These are phyloP conservation scores for Pegoplata infirma DNA, from an alignment of 2,888 invertebrate genomes.

Conservation along the genomic window DNA sequence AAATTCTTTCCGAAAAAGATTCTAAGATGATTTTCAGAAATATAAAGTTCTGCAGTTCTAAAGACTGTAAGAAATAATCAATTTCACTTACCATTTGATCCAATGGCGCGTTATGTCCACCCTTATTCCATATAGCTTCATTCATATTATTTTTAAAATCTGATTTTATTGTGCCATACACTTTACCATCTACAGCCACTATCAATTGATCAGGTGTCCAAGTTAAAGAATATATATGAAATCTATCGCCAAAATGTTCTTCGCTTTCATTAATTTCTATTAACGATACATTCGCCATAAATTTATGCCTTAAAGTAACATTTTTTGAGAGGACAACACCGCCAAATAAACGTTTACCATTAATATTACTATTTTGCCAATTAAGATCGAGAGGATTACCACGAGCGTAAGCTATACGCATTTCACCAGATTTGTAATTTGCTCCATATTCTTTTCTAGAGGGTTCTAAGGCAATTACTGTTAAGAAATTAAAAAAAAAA, in stretches of 20 bases:
- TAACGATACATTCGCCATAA: constrained; percentile 63
- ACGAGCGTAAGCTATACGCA: constrained; percentile 85
- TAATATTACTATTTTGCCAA: constrained; percentile 69
- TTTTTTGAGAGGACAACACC: constrained; percentile 71
- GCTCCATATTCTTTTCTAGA: constrained; percentile 82
- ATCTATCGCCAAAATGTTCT: constrained; percentile 80
- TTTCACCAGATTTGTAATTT: constrained; percentile 83
- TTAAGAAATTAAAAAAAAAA: no score
- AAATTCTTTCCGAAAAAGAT: no score
- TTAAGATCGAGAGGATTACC: constrained; percentile 80
- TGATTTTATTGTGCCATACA: constrained; percentile 79
- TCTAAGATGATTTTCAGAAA: no score
- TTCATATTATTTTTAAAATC: constrained; percentile 69
- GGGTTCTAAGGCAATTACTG: constrained; percentile 85
- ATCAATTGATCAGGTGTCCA: constrained; percentile 80
- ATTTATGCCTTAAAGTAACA: constrained; percentile 74
- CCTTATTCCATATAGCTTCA: constrained; percentile 81
- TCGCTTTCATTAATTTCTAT: constrained; percentile 63
- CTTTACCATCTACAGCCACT: constrained; percentile 80
- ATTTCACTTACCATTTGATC: constrained; percentile 85
- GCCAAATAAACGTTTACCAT: constrained; percentile 72
- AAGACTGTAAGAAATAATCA: no score
- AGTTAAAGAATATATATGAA: constrained; percentile 84
- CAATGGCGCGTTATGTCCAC: constrained; percentile 84
- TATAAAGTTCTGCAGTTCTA: no score